Conservation (phyloP, 37 sponge, comb jelly and placozoan genomes). For the Tethya wilhelma region DNA sequence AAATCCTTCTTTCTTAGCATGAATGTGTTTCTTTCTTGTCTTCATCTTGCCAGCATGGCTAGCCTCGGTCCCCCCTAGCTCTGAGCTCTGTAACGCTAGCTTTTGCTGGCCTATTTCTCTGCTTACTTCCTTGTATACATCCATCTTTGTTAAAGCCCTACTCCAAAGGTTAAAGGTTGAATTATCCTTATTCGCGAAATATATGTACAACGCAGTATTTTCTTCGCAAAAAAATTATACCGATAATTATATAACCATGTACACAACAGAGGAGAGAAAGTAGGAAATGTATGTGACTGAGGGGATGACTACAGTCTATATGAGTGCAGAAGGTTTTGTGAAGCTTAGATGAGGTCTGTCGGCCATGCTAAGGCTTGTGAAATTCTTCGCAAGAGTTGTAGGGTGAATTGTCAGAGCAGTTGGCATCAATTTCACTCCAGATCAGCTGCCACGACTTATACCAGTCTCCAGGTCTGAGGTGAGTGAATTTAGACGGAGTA, state of each 20-base stretch:
- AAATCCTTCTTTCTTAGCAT: background rate
- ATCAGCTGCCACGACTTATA: conserved; percentile 69
- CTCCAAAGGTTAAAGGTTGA: background rate
- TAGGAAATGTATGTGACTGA: too few species aligned
- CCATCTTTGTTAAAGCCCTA: conserved; percentile 21
- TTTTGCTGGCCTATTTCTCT: conserved; percentile 10
- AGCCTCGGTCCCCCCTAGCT: conserved; percentile 1
- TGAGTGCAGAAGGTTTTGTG: too few species aligned
- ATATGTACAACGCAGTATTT: background rate
- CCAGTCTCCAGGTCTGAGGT: conserved; percentile 34
- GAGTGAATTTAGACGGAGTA: conserved; percentile 27
- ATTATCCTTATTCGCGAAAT: background rate
- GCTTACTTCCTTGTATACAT: conserved; percentile 32
- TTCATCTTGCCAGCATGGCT: conserved; percentile 50
- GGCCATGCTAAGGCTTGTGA: background rate
- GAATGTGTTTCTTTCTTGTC: background rate
- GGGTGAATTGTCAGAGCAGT: conserved; percentile 29
- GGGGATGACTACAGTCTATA: too few species aligned
- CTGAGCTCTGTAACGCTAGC: background rate
- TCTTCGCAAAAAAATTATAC: too few species aligned
- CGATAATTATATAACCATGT: too few species aligned
- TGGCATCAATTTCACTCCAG: conserved; percentile 59
- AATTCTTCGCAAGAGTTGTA: conserved; percentile 77
- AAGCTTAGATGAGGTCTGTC: too few species aligned
- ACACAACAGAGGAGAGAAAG: too few species aligned